Evolutionary conservation across 2,888 invertebrate species (phyloP).

Genomic region (Cephus runcator): DNA sequence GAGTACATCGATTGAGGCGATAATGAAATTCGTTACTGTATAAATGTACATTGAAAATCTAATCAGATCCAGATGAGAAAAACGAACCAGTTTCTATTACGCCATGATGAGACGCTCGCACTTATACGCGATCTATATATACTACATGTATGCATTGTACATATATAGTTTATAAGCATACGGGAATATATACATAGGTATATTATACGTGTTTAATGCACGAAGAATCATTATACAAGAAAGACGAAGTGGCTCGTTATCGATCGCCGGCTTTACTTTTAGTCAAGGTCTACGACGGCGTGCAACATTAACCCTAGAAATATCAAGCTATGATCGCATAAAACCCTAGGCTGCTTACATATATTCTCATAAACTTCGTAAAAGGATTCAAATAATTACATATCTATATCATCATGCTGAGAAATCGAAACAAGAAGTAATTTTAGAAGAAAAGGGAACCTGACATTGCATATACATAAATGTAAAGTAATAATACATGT

Average conservation of each 20-base stretch:
- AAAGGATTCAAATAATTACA: not conserved
- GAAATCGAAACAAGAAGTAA: no score
- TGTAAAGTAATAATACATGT: not conserved
- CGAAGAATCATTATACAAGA: not conserved
- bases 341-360: not conserved
- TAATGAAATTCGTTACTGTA: not conserved
- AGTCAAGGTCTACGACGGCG: not conserved
- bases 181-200: not conserved
- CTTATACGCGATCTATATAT: not conserved
- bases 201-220: not conserved
- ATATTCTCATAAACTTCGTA: not conserved
- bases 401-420: not conserved
- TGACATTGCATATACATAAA: not conserved
- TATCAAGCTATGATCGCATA: not conserved
- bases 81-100: not conserved
- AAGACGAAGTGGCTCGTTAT: not conserved
- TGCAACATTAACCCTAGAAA: not conserved
- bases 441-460: not conserved
- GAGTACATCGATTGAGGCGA: not conserved
- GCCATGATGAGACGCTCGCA: not conserved
- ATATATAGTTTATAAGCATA: not conserved
- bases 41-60: not conserved
- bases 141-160: not conserved
- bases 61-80: not conserved
- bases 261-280: not conserved